A percentile compares a stretch with the other conserved stretches of the same genome.
phyloP scores from a whole-genome alignment of 35 echinoderm and acorn worm genomes.

The Nesometra sesokonis region DNA sequence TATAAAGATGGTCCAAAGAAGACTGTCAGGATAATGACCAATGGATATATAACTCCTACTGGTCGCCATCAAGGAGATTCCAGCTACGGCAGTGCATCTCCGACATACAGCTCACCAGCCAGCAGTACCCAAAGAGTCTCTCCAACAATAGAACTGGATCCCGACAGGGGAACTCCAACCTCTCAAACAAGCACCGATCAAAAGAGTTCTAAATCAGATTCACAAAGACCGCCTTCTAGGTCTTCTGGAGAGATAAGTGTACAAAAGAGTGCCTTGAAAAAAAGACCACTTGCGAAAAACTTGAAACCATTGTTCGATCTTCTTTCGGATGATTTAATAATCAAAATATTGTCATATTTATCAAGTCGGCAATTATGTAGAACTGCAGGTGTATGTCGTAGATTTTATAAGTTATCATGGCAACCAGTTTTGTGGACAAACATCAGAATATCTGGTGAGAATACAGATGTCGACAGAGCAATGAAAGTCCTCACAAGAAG shows the following conservation, averaged over 20 bases:
- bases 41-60: not conserved
- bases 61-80: not conserved
- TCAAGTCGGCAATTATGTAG: slow-evolving; percentile 74
- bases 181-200: not conserved
- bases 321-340: slow-evolving; percentile 70
- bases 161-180: not conserved
- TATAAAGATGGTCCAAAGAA: not conserved
- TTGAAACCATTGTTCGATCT: slow-evolving; percentile 43
- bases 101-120: not conserved
- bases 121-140: not conserved
- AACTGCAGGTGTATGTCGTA: slow-evolving; percentile 55
- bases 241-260: not conserved
- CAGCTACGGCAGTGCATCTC: not conserved
- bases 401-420: slow-evolving; percentile 84
- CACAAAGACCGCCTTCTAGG: not conserved
- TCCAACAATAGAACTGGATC: not conserved
- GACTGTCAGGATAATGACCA: not conserved
- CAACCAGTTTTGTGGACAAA: slow-evolving; percentile 79
- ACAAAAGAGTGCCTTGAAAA: not conserved
- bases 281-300: not conserved
- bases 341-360: slow-evolving; percentile 84
- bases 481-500: slow-evolving; percentile 63
- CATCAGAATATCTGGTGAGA: slow-evolving; percentile 47
- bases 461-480: slow-evolving; percentile 53
- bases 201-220: not conserved